Evolutionary conservation across 2,797 vertebrate genomes (phyloP), one percentile per base, ranked within the genome.

Genomic region (Meriones psammophilus): DNA sequence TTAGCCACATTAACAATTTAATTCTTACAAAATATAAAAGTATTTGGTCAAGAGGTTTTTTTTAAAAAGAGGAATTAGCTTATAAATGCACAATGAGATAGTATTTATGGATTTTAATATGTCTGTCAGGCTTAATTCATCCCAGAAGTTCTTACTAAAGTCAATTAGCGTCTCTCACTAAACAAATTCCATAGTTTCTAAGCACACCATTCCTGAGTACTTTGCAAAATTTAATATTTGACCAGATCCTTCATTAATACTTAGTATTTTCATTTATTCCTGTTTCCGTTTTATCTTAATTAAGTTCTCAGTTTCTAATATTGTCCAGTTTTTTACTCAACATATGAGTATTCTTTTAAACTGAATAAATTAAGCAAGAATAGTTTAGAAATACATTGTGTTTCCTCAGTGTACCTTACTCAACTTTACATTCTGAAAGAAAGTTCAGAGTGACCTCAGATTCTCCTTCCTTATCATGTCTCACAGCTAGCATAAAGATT

Each of bases 121-220:
- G 58, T 78, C 78, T 89, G 92, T 85, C 69, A 93, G 50, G 69
- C 28, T 62, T 42, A 91, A 28, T n/a, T 81, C 62, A 66, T 93
- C 28, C 77, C 42, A 81, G 9, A 94, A 78, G 74, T 92, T 86
- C 54, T 62, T 89, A 96, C 8, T 69, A 58, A 78, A 79, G 24
- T 95, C 50, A 92, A 87, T 94, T 96, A 71, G 83, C 42, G 77
- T 90, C 33, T 95, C 50, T 88, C 8, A 89, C 79, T 89, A 79
- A 91, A n/a, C 9, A 26, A 89, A n/a, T 69, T 87, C 74, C 77
- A 78, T 71, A 73, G 28, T 33, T 78, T 86, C 66, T 62, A 89
- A 81, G 20, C 8, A 46, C 62, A 22, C 28, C 5, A 36, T 84
- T 92, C 28, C 54, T 81, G 39, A 89, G 13, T 13, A 94, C 24